Percentiles rank a stretch among this genome's conserved stretches.
Evolutionary conservation across 1,140 invertebrate genomes (phyloP).

Genomic region (Pogonomyrmex barbatus): DNA sequence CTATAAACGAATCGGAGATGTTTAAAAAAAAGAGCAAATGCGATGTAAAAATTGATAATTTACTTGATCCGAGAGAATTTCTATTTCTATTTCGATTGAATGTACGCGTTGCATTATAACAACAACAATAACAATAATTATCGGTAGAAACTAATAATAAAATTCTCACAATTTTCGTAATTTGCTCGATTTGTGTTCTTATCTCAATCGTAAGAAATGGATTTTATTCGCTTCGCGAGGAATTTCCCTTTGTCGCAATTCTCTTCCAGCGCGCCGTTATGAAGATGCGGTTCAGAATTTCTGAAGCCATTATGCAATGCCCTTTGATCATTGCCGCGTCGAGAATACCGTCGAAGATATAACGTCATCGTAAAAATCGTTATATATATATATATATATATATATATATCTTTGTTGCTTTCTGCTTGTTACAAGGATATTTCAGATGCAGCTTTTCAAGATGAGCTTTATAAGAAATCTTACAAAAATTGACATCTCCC

Average conservation of each 20-base stretch:
- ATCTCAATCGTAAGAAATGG: not conserved
- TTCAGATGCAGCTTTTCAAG: slow-evolving; percentile 19
- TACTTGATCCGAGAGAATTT: not conserved
- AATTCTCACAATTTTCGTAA: not conserved
- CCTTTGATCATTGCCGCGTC: slow-evolving; percentile 50
- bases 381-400: not conserved
- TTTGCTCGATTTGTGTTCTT: no score
- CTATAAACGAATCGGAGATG: not conserved
- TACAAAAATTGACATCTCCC: not conserved
- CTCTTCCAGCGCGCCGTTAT: not conserved
- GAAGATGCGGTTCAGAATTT: slow-evolving; percentile 35
- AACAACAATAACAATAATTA: not conserved
- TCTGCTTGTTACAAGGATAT: slow-evolving; percentile 8
- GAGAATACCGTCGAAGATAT: slow-evolving; percentile 3
- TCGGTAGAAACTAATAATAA: not conserved
- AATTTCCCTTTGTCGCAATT: slow-evolving; percentile 39
- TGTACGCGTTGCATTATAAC: not conserved
- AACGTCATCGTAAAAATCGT: slow-evolving; percentile 37
- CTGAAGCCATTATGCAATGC: slow-evolving; percentile 24
- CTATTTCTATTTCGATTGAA: not conserved
- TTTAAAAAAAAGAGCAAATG: not conserved
- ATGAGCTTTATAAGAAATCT: not conserved
- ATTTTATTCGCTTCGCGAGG: not conserved
- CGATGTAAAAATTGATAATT: not conserved
- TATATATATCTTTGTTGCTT: not conserved